Evolutionary conservation across 1,140 invertebrate species (phyloP).

Genomic region (Drosophila tsacasi): DNA sequence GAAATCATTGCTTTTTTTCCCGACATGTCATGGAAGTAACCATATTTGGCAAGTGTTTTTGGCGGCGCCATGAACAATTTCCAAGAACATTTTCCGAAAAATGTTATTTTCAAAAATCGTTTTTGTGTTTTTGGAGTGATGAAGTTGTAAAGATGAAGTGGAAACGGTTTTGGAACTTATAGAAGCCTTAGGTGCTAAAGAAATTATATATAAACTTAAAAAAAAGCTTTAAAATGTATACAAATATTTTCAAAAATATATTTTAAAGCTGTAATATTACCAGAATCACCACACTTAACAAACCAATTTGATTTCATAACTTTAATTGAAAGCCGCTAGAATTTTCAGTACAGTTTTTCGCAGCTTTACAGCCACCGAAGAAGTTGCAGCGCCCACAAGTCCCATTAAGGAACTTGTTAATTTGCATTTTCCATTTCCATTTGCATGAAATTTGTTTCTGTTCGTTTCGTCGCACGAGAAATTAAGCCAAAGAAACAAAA

Average conservation of each 20-base stretch:
- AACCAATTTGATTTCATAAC: not conserved
- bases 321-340: conserved; percentile 27
- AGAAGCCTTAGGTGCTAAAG: too few relatives aligned
- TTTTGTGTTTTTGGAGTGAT: conserved; percentile 34
- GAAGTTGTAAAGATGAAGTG: not conserved
- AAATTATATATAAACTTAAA: too few relatives aligned
- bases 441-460: conserved; percentile 46
- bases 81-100: conserved; percentile 5
- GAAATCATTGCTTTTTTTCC: conserved; percentile 42
- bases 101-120: conserved; percentile 17
- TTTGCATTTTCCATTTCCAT: conserved; percentile 63
- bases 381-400: conserved; percentile 17
- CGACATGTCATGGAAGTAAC: conserved; percentile 41
- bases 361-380: conserved; percentile 16
- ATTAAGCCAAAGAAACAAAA: conserved; percentile 38
- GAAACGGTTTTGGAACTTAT: not conserved
- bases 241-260: not conserved
- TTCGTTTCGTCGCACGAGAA: conserved; percentile 24
- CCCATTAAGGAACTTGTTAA: conserved; percentile 63
- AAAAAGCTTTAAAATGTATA: not conserved
- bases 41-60: conserved; percentile 30
- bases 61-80: not conserved
- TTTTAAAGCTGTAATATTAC: not conserved
- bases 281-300: not conserved
- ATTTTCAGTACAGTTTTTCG: not conserved